phyloP scores from a whole-genome alignment of 2,888 invertebrate genomes.

The Heteropelma amictum region DNA sequence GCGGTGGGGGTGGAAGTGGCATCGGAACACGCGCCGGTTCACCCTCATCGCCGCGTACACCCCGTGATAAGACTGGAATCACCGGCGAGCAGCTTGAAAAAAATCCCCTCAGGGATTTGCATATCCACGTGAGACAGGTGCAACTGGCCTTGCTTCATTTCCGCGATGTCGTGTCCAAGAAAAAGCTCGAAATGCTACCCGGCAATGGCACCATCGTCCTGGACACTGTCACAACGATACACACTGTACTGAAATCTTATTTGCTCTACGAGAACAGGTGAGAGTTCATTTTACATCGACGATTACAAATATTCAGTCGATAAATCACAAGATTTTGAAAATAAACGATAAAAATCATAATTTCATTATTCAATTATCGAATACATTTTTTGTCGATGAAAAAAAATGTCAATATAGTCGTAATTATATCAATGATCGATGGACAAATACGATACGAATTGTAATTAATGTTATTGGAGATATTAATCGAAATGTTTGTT shows the following conservation, averaged over 20 bases:
- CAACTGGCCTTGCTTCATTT: constrained; percentile 91
- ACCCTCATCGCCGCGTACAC: constrained; percentile 78
- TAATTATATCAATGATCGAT: no score
- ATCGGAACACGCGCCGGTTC: constrained; percentile 77
- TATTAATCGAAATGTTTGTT: constrained; percentile 16
- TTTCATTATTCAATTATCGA: no score
- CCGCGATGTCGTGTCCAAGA: constrained; percentile 94
- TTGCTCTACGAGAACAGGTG: constrained; percentile 80
- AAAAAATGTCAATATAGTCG: no score
- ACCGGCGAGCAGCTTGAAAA: constrained; percentile 79
- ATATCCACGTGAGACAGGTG: constrained; percentile 87
- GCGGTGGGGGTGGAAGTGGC: constrained; percentile 78
- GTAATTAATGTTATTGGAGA: background rate
- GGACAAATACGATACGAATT: no score
- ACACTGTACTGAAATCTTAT: constrained; percentile 81
- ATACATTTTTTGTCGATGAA: no score
- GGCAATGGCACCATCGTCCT: constrained; percentile 96
- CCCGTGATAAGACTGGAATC: constrained; percentile 77
- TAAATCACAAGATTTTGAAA: no score
- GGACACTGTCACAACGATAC: constrained; percentile 94
- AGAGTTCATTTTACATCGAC: constrained; percentile 16
- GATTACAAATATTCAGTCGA: background rate
- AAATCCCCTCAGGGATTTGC: constrained; percentile 85
- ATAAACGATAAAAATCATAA: no score
- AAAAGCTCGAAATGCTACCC: constrained; percentile 94